Evolutionary conservation across 2,888 invertebrate genomes (phyloP).

Genomic region (Microdon myrmicae): DNA sequence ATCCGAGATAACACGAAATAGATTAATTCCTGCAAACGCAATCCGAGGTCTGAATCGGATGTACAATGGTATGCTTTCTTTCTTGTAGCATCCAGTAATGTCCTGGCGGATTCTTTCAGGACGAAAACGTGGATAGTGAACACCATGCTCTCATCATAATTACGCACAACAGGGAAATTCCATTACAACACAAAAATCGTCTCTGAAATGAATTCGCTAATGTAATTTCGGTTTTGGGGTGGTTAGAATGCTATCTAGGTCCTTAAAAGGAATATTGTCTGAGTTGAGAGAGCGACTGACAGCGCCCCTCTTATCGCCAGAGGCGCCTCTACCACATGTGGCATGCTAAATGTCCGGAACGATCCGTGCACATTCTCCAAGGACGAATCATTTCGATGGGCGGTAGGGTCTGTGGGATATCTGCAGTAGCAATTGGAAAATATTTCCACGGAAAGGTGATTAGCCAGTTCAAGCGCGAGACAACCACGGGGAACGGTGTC

Average conservation of each 20-base stretch:
- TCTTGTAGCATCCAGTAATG: constrained; percentile 17
- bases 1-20: constrained; percentile 33
- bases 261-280: constrained; percentile 10
- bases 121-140: neutral
- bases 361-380: too few species aligned
- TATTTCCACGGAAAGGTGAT: too few species aligned
- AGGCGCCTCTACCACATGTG: constrained; percentile 7
- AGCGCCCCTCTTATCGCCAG: too few species aligned
- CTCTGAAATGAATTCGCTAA: constrained; percentile 19
- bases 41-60: constrained; percentile 11
- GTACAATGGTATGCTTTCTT: constrained; percentile 10
- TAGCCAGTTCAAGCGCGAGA: too few species aligned
- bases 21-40: constrained; percentile 36
- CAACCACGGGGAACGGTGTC: too few species aligned
- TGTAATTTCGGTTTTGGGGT: constrained; percentile 24
- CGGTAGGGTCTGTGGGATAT: too few species aligned
- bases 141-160: neutral
- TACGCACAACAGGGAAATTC: constrained; percentile 37
- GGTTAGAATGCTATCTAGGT: neutral
- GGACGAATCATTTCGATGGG: too few species aligned
- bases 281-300: too few species aligned
- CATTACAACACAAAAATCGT: constrained; percentile 34
- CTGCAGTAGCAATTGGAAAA: too few species aligned
- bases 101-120: constrained; percentile 2
- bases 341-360: constrained; percentile 9